Evolutionary conservation across 2,888 invertebrate species (phyloP), one percentile per base, ranked within the genome.

Genomic region (Oithona nana): DNA sequence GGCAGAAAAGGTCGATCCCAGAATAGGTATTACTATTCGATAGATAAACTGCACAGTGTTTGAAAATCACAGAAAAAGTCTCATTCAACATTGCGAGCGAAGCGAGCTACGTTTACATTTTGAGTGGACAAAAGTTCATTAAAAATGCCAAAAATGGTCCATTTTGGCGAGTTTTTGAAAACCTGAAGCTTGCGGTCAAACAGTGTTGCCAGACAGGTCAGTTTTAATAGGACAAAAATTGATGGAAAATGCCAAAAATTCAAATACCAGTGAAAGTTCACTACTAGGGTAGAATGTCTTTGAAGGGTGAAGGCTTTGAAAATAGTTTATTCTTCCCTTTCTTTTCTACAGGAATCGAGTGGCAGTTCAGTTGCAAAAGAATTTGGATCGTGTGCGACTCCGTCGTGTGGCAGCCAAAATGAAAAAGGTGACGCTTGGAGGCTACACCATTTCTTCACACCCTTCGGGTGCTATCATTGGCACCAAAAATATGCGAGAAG

Each of bases 311-410:
- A 8, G 22, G 50, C 50, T 49, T 49, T 22, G 20, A 49, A 49
- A 49, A 49, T 22, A n/a, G n/a, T n/a, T n/a, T n/a, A n/a, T n/a
- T n/a, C n/a, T n/a, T n/a, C n/a, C n/a, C 4, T 57, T n/a, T 28
- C 3, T 57, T 29, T 57, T n/a, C 26, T 89, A 89, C 66, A 83
- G 89, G 71, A 88, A 88, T 77, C 82, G 89, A 73, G 84, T 90
- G 72, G 88, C 89, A 71, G 82, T 83, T 71, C 89, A 90, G 75
- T 80, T 90, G 75, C 90, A 90, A 79, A 83, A 88, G 74, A 90
- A 90, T 78, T 87, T 89, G 78, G 90, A 90, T 77, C 85, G 88
- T 82, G 88, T 62, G 24, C 52, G 62, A 28, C 49, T 59, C 20
- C 24, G 29, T 24, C 3, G 59, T 6, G 50, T 59, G 22, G 59